These are phyloP conservation scores for Nemurella pictetii DNA, from an alignment of 2,888 invertebrate species.

Conservation along the genomic window DNA sequence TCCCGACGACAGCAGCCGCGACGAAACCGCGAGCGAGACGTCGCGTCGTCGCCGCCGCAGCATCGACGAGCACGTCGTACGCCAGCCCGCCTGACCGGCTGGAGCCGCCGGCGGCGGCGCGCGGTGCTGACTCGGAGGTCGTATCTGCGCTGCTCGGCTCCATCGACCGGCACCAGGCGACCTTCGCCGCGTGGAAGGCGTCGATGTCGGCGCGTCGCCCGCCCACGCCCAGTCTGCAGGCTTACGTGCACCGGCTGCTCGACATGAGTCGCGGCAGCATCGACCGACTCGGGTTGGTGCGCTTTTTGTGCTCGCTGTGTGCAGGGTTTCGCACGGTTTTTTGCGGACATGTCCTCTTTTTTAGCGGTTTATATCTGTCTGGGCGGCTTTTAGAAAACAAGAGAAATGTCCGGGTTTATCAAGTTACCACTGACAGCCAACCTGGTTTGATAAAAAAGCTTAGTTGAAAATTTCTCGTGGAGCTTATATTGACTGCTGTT, in stretches of 20 bases:
- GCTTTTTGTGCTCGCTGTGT: too few relatives aligned
- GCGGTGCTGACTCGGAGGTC: too few relatives aligned
- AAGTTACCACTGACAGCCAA: too few relatives aligned
- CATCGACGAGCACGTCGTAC: conserved; percentile 16
- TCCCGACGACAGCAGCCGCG: background rate
- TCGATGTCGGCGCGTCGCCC: background rate
- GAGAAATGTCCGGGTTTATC: too few relatives aligned
- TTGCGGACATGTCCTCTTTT: too few relatives aligned
- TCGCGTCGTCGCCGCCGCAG: background rate
- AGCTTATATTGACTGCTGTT: too few relatives aligned
- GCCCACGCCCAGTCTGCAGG: background rate
- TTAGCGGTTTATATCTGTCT: too few relatives aligned
- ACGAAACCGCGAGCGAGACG: background rate
- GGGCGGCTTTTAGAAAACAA: too few relatives aligned
- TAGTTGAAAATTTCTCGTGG: too few relatives aligned
- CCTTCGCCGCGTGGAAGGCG: background rate
- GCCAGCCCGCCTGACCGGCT: conserved; percentile 5
- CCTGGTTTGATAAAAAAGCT: too few relatives aligned
- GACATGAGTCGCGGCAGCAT: background rate
- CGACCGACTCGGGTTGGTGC: too few relatives aligned
- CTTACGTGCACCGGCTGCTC: conserved; percentile 1
- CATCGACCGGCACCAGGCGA: background rate
- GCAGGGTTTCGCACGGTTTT: too few relatives aligned
- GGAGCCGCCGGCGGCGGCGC: background rate
- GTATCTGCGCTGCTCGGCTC: background rate